Evolutionary conservation across 2,888 invertebrate genomes (phyloP).

Genomic region (Pammene fasciana): DNA sequence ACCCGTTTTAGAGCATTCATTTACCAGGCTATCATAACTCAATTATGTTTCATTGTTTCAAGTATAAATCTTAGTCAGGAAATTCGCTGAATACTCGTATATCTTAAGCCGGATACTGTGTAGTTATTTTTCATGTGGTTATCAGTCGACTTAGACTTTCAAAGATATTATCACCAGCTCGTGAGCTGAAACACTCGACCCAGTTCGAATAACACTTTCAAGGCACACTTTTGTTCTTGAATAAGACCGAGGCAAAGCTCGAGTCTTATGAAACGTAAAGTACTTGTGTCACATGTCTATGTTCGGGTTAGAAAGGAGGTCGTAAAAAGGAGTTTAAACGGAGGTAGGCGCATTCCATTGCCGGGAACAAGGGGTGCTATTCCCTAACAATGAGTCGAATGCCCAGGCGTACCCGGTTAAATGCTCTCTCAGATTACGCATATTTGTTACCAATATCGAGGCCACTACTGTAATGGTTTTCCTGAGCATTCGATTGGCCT

Average conservation of each 20-base stretch:
- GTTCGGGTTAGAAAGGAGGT: slow-evolving; percentile 35
- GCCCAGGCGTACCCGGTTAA: neutral
- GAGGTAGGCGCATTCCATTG: slow-evolving; percentile 32
- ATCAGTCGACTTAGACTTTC: slow-evolving; percentile 33
- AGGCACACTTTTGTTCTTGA: slow-evolving; percentile 41
- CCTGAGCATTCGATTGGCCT: neutral
- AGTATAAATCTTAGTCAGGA: neutral
- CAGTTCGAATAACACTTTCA: slow-evolving; percentile 41
- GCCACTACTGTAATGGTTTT: neutral
- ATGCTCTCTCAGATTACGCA: neutral
- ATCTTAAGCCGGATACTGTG: slow-evolving; percentile 13
- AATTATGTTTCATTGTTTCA: neutral
- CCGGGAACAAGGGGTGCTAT: slow-evolving; percentile 28
- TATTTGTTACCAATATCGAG: neutral
- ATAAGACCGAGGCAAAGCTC: slow-evolving; percentile 36
- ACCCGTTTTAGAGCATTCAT: too few species aligned
- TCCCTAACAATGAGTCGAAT: neutral
- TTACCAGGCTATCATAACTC: too few species aligned
- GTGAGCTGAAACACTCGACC: slow-evolving; percentile 40
- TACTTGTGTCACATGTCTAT: slow-evolving; percentile 35
- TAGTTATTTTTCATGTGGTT: slow-evolving; percentile 19
- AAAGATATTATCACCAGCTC: slow-evolving; percentile 39
- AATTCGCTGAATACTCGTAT: neutral
- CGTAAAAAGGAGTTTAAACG: slow-evolving; percentile 41
- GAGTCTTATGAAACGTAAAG: slow-evolving; percentile 34